These are phyloP conservation scores for Phoeniculus purpureus DNA, from an alignment of 2,797 vertebrate species.

Conservation along the genomic window DNA sequence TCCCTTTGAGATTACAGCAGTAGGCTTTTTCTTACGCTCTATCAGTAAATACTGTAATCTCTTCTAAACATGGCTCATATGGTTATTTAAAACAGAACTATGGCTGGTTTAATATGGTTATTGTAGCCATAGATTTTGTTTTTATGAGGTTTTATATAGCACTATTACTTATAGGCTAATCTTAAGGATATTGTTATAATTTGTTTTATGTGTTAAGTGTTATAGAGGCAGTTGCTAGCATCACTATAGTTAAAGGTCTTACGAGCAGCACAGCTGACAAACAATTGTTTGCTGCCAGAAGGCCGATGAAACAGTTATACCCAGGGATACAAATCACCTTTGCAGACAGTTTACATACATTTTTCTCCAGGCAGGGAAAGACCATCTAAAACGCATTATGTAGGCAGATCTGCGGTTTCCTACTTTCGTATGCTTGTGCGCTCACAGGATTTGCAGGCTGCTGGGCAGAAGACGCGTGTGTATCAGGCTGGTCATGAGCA, in stretches of 20 bases:
- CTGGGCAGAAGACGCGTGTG: not conserved
- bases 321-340: slow-evolving; percentile 38
- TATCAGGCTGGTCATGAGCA: not conserved
- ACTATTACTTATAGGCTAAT: slow-evolving; percentile 77
- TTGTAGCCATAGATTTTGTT: slow-evolving; percentile 66
- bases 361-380: slow-evolving; percentile 42
- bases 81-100: slow-evolving; percentile 75
- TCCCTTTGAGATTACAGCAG: slow-evolving; percentile 5
- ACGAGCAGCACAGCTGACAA: slow-evolving; percentile 50
- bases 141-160: slow-evolving; percentile 77
- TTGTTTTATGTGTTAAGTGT: slow-evolving; percentile 75
- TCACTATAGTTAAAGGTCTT: slow-evolving; percentile 57
- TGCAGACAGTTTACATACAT: slow-evolving; percentile 14
- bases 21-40: slow-evolving; percentile 30
- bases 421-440: not conserved
- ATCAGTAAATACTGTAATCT: slow-evolving; percentile 66
- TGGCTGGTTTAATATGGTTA: slow-evolving; percentile 73
- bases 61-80: slow-evolving; percentile 38
- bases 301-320: slow-evolving; percentile 2
- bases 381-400: not conserved
- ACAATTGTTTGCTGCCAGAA: slow-evolving; percentile 30
- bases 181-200: slow-evolving; percentile 77
- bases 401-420: not conserved
- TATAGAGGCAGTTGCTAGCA: slow-evolving; percentile 48
- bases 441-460: not conserved